Base-by-base conservation (phyloP, 2,113 vertebrate genomes). In the Heterotilapia buettikoferi region DNA sequence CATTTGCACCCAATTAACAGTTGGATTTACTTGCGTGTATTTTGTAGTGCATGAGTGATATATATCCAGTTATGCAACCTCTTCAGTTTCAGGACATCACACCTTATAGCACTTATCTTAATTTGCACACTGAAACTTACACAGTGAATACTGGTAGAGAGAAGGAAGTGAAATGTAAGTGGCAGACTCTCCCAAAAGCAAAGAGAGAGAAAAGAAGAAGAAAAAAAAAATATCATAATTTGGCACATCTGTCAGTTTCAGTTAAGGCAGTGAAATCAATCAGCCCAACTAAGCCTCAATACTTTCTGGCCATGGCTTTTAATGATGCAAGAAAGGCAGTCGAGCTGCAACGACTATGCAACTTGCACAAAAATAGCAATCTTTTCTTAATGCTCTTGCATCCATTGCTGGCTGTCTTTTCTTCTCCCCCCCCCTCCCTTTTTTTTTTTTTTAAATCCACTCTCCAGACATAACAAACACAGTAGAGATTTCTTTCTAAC, bases 231-330 rank as follows among this genome's bases (percentile, higher is more conserved):
- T 2, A 89, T 89, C 57, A 78, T 24, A 21, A 93, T 96, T 96
- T 96, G 95, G 96, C 96, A 96, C 94, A 92, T 93, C 83, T 92
- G 92, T 95, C 92, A 91, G 94, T 89, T 92, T 85, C 84, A 71
- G 90, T 95, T 94, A 94, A 93, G 93, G 96, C 94, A 91, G 84
- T 36, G 84, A 82, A 93, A 91, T 93, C 87, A 89, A 92, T 94
- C 93, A 86, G 83, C 50, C 12, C 85, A 68, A 80, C 71, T 68
- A 83, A 87, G 87, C 85, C 83, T 84, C 73, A 36, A 52, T 47
- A 86, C 88, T 68, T 83, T 63, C 66, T 87, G 84, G 89, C 84
- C 80, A n/a, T 43, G 26, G 83, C 63, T 91, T 90, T 89, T 87
- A 91, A 94, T 94, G 93, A 94, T 85, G 93, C 93, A 95, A 95